Evolutionary conservation across 2,113 vertebrate genomes (phyloP), one percentile per base, ranked within the genome.

Genomic region (Colistium nudipinnis): DNA sequence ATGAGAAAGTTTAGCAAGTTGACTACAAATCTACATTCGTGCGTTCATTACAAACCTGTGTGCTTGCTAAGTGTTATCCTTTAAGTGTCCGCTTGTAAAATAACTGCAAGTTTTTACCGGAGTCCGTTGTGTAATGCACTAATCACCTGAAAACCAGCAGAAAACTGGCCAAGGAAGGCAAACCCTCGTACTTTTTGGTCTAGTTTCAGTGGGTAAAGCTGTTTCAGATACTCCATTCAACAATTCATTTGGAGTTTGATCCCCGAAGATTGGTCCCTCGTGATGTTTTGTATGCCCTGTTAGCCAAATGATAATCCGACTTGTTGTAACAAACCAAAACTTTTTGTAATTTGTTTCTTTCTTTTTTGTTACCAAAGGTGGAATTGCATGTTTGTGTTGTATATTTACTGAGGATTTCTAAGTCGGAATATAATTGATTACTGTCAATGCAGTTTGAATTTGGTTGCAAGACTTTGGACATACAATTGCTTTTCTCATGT

Each of bases 341-440:
- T 92, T 81, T 64, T 78, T 51, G n/a, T n/a, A n/a, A n/a, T n/a
- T n/a, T n/a, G n/a, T n/a, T n/a, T n/a, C n/a, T n/a, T n/a, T n/a
- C n/a, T 74, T 64, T n/a, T 79, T 78, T 87, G 91, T 95, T 96
- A 88, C 94, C 94, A 95, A 93, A 93, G 89, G 93, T 94, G 94
- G 93, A 97, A 94, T 96, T 99, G 96, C 97, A 99, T 99, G 97
- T 97, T 94, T 96, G 94, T 97, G 96, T 95, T 99, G 97, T 98
- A 97, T 97, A 98, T 98, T 98, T 97, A 98, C 95, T 94, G 95
- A 95, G 94, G 86, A 87, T 92, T 90, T 91, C 74, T 84, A 82
- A 80, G 91, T 89, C 95, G 93, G 94, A 96, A 95, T 94, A 95
- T 96, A 94, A 85, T 85, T 91, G 74, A 93, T 96, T 91, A 89